Percentiles rank a stretch among this genome's conserved stretches.
These are phyloP conservation scores for Phrynocephalus vlangalii DNA, from an alignment of 2,797 vertebrate genomes.

Conservation along the genomic window DNA sequence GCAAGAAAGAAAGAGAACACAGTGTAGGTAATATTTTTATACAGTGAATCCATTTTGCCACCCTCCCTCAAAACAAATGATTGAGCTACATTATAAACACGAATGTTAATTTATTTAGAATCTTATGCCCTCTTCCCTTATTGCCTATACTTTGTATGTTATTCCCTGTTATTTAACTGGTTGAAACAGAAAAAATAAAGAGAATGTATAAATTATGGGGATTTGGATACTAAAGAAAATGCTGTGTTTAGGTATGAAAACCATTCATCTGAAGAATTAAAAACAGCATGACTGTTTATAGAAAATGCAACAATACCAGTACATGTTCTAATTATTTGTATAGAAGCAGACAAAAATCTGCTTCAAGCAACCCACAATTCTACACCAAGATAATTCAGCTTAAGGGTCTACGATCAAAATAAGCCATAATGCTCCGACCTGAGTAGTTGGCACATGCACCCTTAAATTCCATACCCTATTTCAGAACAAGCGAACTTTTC, in stretches of 20 bases:
- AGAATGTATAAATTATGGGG: not conserved
- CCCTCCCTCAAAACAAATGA: not conserved
- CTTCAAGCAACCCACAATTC: not conserved
- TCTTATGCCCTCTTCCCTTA: not conserved
- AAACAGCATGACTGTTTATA: not conserved
- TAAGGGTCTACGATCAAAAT: not conserved
- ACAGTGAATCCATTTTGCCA: not conserved
- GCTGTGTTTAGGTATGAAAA: not conserved
- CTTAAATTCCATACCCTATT: not conserved
- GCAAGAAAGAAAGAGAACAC: slow-evolving; percentile 13
- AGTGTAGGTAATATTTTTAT: not conserved
- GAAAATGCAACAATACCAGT: too few species aligned
- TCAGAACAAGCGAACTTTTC: not conserved
- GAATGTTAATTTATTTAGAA: not conserved
- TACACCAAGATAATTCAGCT: not conserved
- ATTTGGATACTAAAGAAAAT: not conserved
- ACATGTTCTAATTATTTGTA: not conserved
- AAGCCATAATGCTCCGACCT: not conserved
- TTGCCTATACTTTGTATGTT: not conserved
- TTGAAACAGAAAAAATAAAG: not conserved
- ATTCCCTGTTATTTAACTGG: not conserved
- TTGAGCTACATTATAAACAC: not conserved
- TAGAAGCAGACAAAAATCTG: not conserved
- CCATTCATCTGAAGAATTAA: slow-evolving; percentile 2
- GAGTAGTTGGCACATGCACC: not conserved